Base-by-base conservation (phyloP, 2,888 invertebrate genomes). In the Drosophila rellima region DNA sequence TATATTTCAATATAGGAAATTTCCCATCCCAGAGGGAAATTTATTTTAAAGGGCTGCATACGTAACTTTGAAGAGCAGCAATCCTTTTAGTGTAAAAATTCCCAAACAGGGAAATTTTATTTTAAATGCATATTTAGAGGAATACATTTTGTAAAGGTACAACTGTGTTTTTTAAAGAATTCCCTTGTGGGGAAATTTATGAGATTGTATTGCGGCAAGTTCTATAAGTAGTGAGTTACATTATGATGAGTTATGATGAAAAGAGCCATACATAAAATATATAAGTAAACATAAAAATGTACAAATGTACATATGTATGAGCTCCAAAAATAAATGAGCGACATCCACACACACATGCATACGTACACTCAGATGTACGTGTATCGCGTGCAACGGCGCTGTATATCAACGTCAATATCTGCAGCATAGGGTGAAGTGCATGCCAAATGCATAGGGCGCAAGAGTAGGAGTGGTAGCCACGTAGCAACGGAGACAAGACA, bases 381-480 rank as follows among this genome's bases (percentile, higher is more conserved):
- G 65, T 63, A 83, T 90, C 87, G 89, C 89, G 89, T 89, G 89
- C 88, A 71, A 71, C 75, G 69, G 70, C 68, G 80, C 78, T 76
- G 86, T 88, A 90, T 89, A 83, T 88, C 88, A 87, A 80, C 89
- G 86, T 86, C 89, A 90, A 82, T 83, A 90, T 90, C 82, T 74
- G 66, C 72, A 50, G 65, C 78, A 80, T 82, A 82, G 83, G 88
- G 88, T 86, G 86, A 82, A 82, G 83, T 88, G 87, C 81, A 79
- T 66, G 76, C 80, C 70, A 79, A 76, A 79, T 68, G 82, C 70
- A 73, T 59, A 73, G 78, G 83, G 86, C 80, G 78, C 70, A 69
- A 55, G 76, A 78, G 85, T 78, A 76, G 89, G 85, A 85, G 81
- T 80, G 76, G 75, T 62, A 75, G 75, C 74, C 73, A 85, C 80